phyloP scores from a whole-genome alignment of 2,113 vertebrate genomes.

The Probosciger aterrimus region DNA sequence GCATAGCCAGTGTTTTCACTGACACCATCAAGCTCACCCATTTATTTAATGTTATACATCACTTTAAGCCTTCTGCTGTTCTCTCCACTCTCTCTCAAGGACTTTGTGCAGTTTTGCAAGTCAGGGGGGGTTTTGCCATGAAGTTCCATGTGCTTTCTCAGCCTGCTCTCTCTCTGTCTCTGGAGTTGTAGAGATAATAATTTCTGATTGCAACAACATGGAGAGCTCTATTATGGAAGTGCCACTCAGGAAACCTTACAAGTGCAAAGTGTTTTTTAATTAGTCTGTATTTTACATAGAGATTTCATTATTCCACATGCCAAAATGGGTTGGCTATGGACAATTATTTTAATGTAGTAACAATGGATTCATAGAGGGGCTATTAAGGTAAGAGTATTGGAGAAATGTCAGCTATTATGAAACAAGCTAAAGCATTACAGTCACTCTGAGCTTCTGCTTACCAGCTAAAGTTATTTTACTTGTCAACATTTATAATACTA shows the following conservation, averaged over 20 bases:
- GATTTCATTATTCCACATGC: background rate
- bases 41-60: background rate
- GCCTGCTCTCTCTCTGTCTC: background rate
- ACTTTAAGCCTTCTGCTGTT: background rate
- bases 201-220: background rate
- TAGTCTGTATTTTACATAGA: background rate
- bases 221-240: background rate
- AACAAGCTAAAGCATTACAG: background rate
- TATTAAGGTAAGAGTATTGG: background rate
- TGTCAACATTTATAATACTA: background rate
- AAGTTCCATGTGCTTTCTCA: background rate
- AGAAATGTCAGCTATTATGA: background rate
- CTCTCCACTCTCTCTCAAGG: background rate
- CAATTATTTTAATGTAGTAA: conserved; percentile 4
- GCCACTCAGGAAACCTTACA: background rate
- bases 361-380: background rate
- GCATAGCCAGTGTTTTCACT: background rate
- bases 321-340: background rate
- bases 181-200: background rate
- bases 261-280: background rate
- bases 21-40: background rate
- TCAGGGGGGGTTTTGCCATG: fast-evolving
- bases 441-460: background rate
- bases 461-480: background rate
- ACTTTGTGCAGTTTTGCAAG: background rate